These are phyloP conservation scores for Macaria liturata DNA, from an alignment of 2,888 invertebrate genomes.

Conservation along the genomic window DNA sequence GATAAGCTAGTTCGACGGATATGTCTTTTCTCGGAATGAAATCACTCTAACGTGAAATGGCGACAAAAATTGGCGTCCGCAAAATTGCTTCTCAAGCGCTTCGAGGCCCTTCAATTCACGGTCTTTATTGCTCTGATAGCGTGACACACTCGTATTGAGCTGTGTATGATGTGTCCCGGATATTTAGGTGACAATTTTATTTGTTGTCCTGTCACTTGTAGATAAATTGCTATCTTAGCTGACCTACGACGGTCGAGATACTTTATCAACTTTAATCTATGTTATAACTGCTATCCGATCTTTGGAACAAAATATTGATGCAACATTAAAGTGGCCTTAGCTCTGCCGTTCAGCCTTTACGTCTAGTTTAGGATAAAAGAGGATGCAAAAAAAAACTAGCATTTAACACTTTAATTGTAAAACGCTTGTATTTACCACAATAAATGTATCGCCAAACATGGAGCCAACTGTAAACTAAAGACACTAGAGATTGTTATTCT, in stretches of 20 bases:
- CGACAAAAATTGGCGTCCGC: constrained; percentile 64
- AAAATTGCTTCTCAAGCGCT: constrained; percentile 60
- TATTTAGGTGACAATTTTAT: constrained; percentile 29
- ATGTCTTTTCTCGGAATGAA: constrained; percentile 59
- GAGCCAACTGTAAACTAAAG: too few relatives aligned
- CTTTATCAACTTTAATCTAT: not conserved
- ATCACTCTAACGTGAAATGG: constrained; percentile 66
- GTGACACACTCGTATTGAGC: constrained; percentile 45
- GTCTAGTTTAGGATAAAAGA: too few relatives aligned
- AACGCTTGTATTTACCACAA: too few relatives aligned
- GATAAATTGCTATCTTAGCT: constrained; percentile 7
- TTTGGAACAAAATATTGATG: too few relatives aligned
- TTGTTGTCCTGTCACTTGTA: constrained; percentile 21
- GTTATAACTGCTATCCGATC: too few relatives aligned
- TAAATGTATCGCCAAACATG: too few relatives aligned
- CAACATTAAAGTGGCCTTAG: too few relatives aligned
- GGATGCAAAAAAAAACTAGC: too few relatives aligned
- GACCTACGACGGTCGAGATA: not conserved
- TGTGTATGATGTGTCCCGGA: constrained; percentile 31
- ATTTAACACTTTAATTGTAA: too few relatives aligned
- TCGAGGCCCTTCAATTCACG: constrained; percentile 45
- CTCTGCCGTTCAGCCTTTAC: too few relatives aligned
- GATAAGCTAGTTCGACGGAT: constrained; percentile 61
- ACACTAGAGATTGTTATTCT: too few relatives aligned
- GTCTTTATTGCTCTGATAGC: constrained; percentile 50